Evolutionary conservation across 2,113 vertebrate species (phyloP).

Genomic region (Tragelaphus buxtoni): DNA sequence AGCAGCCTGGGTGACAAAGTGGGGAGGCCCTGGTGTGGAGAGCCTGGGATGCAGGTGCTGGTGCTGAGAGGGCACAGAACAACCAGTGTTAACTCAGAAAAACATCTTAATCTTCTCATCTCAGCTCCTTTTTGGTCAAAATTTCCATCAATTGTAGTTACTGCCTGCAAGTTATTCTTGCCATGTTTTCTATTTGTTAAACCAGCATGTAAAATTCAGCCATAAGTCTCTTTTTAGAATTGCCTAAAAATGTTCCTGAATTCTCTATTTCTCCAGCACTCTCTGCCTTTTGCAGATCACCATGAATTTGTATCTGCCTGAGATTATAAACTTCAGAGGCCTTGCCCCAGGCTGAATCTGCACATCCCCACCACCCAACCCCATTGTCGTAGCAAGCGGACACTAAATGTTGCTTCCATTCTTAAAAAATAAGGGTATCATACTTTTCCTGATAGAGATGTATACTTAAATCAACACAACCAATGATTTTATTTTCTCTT

Average conservation of each 20-base stretch:
- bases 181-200: background rate
- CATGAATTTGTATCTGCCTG: background rate
- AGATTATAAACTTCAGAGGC: background rate
- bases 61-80: no score
- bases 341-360: background rate
- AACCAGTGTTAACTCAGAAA: no score
- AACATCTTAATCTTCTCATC: no score
- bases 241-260: background rate
- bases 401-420: no score
- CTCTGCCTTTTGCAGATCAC: no score
- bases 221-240: background rate
- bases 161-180: background rate
- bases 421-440: no score
- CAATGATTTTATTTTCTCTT: background rate
- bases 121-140: no score
- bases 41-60: no score
- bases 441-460: no score
- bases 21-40: no score
- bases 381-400: no score
- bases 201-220: background rate
- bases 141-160: no score
- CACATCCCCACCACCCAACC: fast-evolving
- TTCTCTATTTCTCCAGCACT: background rate
- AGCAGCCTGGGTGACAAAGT: background rate
- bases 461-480: background rate